Evolutionary conservation across 2,113 vertebrate genomes (phyloP).

Genomic region (Euleptes europaea): DNA sequence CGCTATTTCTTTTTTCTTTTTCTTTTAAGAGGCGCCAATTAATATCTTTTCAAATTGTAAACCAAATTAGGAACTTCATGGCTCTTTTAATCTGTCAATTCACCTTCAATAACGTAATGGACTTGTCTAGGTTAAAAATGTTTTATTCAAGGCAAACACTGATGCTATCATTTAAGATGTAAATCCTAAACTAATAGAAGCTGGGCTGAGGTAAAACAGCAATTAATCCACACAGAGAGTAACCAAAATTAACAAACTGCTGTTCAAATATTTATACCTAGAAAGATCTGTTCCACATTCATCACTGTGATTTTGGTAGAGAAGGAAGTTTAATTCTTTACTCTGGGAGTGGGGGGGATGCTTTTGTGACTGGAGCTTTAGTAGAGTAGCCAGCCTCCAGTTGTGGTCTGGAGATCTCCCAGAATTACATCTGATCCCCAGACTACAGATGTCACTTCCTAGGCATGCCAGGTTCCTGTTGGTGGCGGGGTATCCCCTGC

Average conservation of each 20-base stretch:
- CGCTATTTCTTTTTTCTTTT: slow-evolving; percentile 19
- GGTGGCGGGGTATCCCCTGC: too few species aligned
- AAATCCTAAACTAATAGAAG: slow-evolving; percentile 76
- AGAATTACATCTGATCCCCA: too few species aligned
- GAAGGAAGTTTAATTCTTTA: background rate
- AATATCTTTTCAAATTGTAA: slow-evolving; percentile 34
- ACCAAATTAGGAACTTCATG: slow-evolving; percentile 30
- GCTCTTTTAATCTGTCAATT: slow-evolving; percentile 62
- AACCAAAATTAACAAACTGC: slow-evolving; percentile 73
- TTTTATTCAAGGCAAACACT: slow-evolving; percentile 72
- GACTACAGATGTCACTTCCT: too few species aligned
- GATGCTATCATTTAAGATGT: slow-evolving; percentile 67
- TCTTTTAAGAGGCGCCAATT: slow-evolving; percentile 12
- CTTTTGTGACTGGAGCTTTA: too few species aligned
- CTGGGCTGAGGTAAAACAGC: slow-evolving; percentile 66
- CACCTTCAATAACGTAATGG: slow-evolving; percentile 70
- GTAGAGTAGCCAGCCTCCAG: too few species aligned
- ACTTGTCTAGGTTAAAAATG: slow-evolving; percentile 63
- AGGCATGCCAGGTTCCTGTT: too few species aligned
- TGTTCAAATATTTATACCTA: slow-evolving; percentile 72
- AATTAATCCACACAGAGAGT: slow-evolving; percentile 67
- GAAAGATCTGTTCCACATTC: slow-evolving; percentile 31
- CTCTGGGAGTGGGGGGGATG: too few species aligned
- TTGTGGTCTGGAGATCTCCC: too few species aligned
- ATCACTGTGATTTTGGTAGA: background rate